Percentiles rank a stretch among this genome's conserved stretches.
Evolutionary conservation across 2,888 invertebrate species (phyloP).

Genomic region (Ganaspis brasiliensis): DNA sequence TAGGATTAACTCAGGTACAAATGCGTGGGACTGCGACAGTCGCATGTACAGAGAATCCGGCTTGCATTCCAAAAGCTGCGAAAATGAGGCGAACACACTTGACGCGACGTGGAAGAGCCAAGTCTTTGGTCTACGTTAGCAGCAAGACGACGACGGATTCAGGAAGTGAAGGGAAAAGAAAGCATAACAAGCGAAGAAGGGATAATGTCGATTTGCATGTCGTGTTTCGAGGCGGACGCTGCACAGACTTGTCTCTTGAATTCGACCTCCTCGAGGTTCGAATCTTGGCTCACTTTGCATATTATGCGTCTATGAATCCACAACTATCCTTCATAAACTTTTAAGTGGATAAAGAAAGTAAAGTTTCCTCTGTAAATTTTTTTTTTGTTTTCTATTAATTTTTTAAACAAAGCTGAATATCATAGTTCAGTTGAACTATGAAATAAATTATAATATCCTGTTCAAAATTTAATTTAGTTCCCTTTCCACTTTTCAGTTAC

Average conservation of each 20-base stretch:
- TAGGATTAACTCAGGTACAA: conserved; percentile 30
- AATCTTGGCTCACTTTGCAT: conserved; percentile 24
- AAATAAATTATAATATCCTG: no score
- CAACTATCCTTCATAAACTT: neutral
- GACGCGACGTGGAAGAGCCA: neutral
- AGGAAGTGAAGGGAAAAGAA: conserved; percentile 50
- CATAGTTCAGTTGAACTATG: no score
- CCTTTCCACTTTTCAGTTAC: no score
- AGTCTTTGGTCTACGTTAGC: conserved; percentile 51
- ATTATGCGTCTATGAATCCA: conserved; percentile 25
- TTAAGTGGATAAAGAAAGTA: conserved; percentile 10
- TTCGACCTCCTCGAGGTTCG: conserved; percentile 46
- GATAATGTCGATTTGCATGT: conserved; percentile 51
- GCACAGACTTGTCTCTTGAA: conserved; percentile 62
- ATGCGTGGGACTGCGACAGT: conserved; percentile 45
- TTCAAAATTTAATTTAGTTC: no score
- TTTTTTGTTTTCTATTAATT: neutral
- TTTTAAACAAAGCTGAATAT: no score
- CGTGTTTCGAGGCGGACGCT: conserved; percentile 59
- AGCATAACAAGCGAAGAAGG: conserved; percentile 44
- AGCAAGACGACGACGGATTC: conserved; percentile 56
- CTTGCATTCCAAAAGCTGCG: conserved; percentile 62
- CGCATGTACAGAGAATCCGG: conserved; percentile 22
- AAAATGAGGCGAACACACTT: conserved; percentile 60
- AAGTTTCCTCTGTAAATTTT: neutral